These are phyloP conservation scores for Indicator indicator DNA, from an alignment of 2,113 vertebrate species.

Conservation along the genomic window DNA sequence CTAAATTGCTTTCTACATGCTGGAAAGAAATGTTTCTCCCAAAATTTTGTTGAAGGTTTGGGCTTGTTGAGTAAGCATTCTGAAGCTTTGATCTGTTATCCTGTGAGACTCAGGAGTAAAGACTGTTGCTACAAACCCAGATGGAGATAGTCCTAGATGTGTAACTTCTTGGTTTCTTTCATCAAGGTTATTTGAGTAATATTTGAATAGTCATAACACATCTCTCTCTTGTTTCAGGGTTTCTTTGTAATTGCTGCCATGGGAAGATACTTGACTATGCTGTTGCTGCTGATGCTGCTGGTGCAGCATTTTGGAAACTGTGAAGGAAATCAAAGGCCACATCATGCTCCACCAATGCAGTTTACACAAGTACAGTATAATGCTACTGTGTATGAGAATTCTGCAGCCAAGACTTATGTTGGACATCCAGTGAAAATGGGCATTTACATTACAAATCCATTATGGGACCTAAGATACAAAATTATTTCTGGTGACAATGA, in stretches of 20 bases:
- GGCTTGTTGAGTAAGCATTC: not conserved
- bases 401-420: conserved; percentile 95
- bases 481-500: conserved; percentile 96
- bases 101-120: not conserved
- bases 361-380: conserved; percentile 92
- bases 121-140: not conserved
- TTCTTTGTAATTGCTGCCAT: conserved; percentile 83
- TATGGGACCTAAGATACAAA: conserved; percentile 95
- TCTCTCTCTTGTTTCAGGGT: conserved; percentile 74
- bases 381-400: conserved; percentile 96
- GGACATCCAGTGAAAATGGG: conserved; percentile 96
- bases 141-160: not conserved
- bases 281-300: conserved; percentile 82
- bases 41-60: not conserved
- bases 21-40: not conserved
- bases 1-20: not conserved
- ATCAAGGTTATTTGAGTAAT: not conserved
- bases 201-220: not conserved
- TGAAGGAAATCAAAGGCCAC: conserved; percentile 79
- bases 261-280: conserved; percentile 82
- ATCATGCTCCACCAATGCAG: conserved; percentile 75
- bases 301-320: conserved; percentile 84
- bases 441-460: conserved; percentile 83
- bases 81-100: not conserved
- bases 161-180: not conserved